Percentiles rank a stretch among this genome's conserved stretches.
These are phyloP conservation scores for Cantharis rufa DNA, from an alignment of 2,888 invertebrate species.

Conservation along the genomic window DNA sequence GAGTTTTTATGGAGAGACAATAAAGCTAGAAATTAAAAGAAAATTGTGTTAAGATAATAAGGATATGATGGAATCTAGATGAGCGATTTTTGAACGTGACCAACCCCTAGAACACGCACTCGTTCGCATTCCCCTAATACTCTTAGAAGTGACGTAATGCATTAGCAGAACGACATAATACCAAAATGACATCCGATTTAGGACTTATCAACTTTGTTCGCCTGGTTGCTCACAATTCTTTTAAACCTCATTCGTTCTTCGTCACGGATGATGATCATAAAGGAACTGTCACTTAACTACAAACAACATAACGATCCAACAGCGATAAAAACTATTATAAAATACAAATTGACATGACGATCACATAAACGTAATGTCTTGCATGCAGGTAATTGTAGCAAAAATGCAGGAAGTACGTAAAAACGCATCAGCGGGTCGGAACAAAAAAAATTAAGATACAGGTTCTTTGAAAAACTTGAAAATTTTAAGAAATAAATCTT, in stretches of 20 bases:
- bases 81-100: constrained; percentile 43
- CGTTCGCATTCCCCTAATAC: constrained; percentile 32
- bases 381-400: constrained; percentile 41
- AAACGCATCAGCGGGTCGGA: constrained; percentile 43
- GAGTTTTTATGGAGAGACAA: not conserved
- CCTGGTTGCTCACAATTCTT: constrained; percentile 35
- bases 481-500: not conserved
- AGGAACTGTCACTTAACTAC: constrained; percentile 37
- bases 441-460: constrained; percentile 32
- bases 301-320: constrained; percentile 21
- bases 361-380: constrained; percentile 24
- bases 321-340: constrained; percentile 44
- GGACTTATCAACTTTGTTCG: constrained; percentile 42
- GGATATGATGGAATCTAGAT: constrained; percentile 27
- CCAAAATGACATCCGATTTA: constrained; percentile 42
- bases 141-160: constrained; percentile 40
- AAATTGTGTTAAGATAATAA: not conserved
- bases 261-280: constrained; percentile 35
- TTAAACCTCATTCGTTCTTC: constrained; percentile 34
- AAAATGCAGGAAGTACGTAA: constrained; percentile 36
- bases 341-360: constrained; percentile 38
- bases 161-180: constrained; percentile 41
- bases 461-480: not conserved
- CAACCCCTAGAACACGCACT: constrained; percentile 35
- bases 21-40: not conserved